Evolutionary conservation across 2,888 invertebrate genomes (phyloP).

Genomic region (Caradrina kadenii): DNA sequence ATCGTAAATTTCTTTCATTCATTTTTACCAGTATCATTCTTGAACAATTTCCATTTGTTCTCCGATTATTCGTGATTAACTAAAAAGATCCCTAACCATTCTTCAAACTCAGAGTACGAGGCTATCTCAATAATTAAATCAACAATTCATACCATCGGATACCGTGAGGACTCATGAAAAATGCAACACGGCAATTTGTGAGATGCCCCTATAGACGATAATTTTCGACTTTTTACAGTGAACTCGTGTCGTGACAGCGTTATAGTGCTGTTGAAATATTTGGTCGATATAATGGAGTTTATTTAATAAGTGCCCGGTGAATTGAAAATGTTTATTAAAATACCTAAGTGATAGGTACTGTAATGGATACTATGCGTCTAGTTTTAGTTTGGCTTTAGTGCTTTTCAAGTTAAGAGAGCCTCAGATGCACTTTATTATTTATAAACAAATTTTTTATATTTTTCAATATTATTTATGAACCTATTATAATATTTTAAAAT

Average conservation of each 20-base stretch:
- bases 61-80: conserved; percentile 58
- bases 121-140: conserved; percentile 87
- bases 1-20: not conserved
- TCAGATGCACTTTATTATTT: too few relatives aligned
- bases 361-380: not conserved
- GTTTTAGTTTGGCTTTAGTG: not conserved
- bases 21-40: conserved; percentile 8
- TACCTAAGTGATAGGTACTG: not conserved
- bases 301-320: conserved; percentile 23
- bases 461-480: too few relatives aligned
- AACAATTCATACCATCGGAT: conserved; percentile 84
- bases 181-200: conserved; percentile 87
- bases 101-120: conserved; percentile 57
- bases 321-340: conserved; percentile 7
- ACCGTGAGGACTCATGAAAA: conserved; percentile 84
- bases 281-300: conserved; percentile 30
- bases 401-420: not conserved
- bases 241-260: conserved; percentile 57
- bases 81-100: conserved; percentile 52
- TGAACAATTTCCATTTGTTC: conserved; percentile 23
- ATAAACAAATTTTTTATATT: too few relatives aligned
- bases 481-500: too few relatives aligned
- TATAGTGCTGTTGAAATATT: conserved; percentile 48
- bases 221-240: conserved; percentile 73
- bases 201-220: conserved; percentile 73